phyloP scores from a whole-genome alignment of 2,888 invertebrate genomes.

The Agrochola lychnidis region DNA sequence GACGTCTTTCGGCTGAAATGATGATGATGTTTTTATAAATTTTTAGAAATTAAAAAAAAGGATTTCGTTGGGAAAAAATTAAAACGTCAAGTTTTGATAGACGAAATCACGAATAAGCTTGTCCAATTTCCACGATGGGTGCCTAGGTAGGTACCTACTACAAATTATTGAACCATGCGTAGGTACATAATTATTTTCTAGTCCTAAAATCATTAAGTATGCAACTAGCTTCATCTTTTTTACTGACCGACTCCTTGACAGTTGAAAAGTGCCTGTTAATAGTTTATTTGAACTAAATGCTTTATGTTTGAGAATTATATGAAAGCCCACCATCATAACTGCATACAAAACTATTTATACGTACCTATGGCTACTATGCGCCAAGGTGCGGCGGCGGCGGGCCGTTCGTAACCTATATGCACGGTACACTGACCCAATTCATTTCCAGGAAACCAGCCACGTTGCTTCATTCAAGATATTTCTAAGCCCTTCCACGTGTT shows the following conservation, averaged over 20 bases:
- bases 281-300: too few species aligned
- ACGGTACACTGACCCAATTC: constrained; percentile 33
- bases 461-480: constrained; percentile 26
- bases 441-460: constrained; percentile 15
- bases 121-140: too few species aligned
- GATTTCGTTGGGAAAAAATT: too few species aligned
- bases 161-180: not conserved
- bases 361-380: constrained; percentile 17
- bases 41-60: too few species aligned
- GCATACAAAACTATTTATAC: constrained; percentile 8
- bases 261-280: too few species aligned
- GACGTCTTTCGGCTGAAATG: too few species aligned
- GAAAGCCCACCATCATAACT: not conserved
- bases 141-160: too few species aligned
- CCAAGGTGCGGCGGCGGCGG: not conserved
- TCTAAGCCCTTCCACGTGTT: constrained; percentile 9
- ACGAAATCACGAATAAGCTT: not conserved
- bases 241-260: not conserved
- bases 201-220: too few species aligned
- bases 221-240: not conserved
- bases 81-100: not conserved
- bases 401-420: constrained; percentile 12
- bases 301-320: not conserved
- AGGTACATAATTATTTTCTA: too few species aligned
- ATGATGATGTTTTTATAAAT: too few species aligned